A percentile compares a stretch with the other conserved stretches of the same genome.
Evolutionary conservation across 1,140 invertebrate species (phyloP).

Genomic region (Mamestra configurata): DNA sequence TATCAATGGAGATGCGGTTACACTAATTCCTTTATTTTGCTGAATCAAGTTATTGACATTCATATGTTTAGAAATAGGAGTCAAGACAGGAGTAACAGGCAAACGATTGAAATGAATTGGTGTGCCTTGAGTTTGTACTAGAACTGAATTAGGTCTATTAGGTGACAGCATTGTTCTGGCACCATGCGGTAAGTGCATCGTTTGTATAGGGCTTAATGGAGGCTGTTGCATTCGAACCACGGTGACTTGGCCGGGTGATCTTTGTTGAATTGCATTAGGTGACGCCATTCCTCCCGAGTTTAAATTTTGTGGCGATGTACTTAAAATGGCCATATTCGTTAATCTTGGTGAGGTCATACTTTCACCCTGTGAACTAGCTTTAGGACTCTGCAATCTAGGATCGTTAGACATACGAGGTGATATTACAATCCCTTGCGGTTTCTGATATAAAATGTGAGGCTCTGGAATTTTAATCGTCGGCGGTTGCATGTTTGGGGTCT

Average conservation of each 20-base stretch:
- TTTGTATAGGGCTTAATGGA: constrained; percentile 84
- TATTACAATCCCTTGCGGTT: constrained; percentile 85
- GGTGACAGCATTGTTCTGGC: constrained; percentile 85
- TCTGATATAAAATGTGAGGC: constrained; percentile 88
- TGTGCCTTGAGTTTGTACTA: constrained; percentile 82
- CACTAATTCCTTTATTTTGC: constrained; percentile 77
- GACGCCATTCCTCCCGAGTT: constrained; percentile 73
- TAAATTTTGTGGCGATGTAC: constrained; percentile 76
- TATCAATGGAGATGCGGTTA: constrained; percentile 67
- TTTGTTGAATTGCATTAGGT: constrained; percentile 76
- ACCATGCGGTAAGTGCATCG: constrained; percentile 78
- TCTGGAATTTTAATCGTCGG: constrained; percentile 89
- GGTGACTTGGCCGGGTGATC: constrained; percentile 84
- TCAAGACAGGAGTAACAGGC: constrained; percentile 88
- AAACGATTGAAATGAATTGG: constrained; percentile 85
- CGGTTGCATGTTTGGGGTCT: constrained; percentile 85
- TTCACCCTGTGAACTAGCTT: constrained; percentile 76
- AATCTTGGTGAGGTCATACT: constrained; percentile 76
- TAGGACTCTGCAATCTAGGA: constrained; percentile 81
- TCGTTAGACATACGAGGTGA: constrained; percentile 84
- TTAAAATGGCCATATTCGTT: constrained; percentile 83
- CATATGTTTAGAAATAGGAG: constrained; percentile 88
- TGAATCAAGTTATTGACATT: constrained; percentile 85
- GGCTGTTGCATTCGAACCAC: constrained; percentile 87
- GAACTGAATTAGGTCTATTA: constrained; percentile 81